Base-by-base conservation (phyloP, 2,113 vertebrate species). In the Chunga burmeisteri region DNA sequence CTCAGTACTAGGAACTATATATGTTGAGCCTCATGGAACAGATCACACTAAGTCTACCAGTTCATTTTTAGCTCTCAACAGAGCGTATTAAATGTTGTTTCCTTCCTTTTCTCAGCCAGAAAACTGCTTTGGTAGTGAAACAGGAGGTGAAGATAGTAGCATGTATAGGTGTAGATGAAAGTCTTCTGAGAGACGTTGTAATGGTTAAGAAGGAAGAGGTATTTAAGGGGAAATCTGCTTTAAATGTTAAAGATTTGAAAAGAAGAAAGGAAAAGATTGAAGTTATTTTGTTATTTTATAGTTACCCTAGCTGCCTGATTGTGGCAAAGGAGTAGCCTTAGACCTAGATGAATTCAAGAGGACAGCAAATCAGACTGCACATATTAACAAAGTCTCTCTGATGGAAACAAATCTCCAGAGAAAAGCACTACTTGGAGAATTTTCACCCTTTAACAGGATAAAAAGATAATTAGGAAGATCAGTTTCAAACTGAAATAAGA, bases 381-480 rank as follows among this genome's bases (percentile, higher is more conserved):
- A 20, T 63, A 77, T 86, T 86, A 93, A 82, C 30, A 56, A 47
- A 80, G 30, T 63, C 59, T 86, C 49, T 74, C 65, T 87, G 38
- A 55, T 92, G 34, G 82, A 88, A 78, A 83, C 27, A 44, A 56
- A 67, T 93, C 94, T 94, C 87, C 20, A 77, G 88, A 84, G 93
- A 49, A 93, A 88, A 90, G 58, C 18, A 52, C 56, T 88, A 36
- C 90, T 88, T 93, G 52, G 65, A 94, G 84, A 85, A 66, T 94
- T 95, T 85, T 94, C 65, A 71, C 52, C 75, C 77, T 90, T 94
- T 88, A 93, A 87, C 68, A 85, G 73, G 81, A 95, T 74, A 88
- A 90, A 85, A 96, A 86, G 90, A 81, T 94, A 98, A 96, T 97
- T 97, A 95, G 62, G 63, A 72, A 80, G 56, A n/a, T n/a, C n/a